Conservation (phyloP, 2,113 vertebrate genomes). For the Ascaphus truei region DNA sequence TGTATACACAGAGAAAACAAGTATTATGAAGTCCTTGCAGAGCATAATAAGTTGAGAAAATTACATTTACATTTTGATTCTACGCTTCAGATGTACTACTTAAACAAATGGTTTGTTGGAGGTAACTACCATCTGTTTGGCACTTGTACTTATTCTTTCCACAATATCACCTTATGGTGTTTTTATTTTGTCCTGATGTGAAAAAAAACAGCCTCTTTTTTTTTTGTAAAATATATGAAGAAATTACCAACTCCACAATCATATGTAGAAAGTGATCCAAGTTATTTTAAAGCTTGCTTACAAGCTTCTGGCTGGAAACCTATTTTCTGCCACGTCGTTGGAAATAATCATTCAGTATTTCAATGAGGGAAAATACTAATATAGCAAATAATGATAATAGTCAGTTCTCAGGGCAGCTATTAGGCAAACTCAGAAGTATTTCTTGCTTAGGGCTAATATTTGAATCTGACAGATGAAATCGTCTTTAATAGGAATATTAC, state of each 20-base stretch:
- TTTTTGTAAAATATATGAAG: not conserved
- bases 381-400: too few species aligned
- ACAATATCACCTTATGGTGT: constrained; percentile 27
- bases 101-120: constrained; percentile 18
- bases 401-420: too few species aligned
- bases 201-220: not conserved
- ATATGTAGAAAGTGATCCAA: not conserved
- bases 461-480: too few species aligned
- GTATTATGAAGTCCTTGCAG: too few species aligned
- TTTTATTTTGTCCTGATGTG: constrained; percentile 18
- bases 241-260: not conserved
- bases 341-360: too few species aligned
- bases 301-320: too few species aligned
- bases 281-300: not conserved
- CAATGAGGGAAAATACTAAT: too few species aligned
- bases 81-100: not conserved
- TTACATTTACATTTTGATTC: constrained; percentile 18
- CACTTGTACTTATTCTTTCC: too few species aligned
- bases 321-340: too few species aligned
- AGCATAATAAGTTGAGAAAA: not conserved
- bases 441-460: too few species aligned
- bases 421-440: too few species aligned
- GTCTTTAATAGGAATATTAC: too few species aligned
- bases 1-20: constrained; percentile 1
- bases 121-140: constrained; percentile 23